Evolutionary conservation across 2,888 invertebrate genomes (phyloP).

Genomic region (Bursaphelenchus okinawaensis): DNA sequence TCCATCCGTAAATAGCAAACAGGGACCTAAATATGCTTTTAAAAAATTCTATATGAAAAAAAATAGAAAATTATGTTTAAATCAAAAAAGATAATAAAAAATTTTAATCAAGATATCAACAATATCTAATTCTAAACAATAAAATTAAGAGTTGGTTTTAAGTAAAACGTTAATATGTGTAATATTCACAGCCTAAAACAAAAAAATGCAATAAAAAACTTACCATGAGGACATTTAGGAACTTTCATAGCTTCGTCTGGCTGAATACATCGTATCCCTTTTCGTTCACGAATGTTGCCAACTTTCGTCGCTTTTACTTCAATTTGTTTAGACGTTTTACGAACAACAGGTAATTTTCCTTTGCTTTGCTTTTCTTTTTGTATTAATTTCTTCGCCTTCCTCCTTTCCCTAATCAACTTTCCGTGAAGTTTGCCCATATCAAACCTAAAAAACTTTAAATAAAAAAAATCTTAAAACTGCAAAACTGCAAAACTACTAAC

Average conservation of each 20-base stretch:
- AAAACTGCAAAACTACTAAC: no score
- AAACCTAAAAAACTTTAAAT: not conserved
- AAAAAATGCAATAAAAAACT: not conserved
- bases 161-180: no score
- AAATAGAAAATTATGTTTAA: no score
- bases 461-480: no score
- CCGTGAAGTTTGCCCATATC: not conserved
- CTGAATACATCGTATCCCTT: not conserved
- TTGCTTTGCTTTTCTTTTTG: not conserved
- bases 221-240: not conserved
- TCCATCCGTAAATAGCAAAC: slow-evolving; percentile 7
- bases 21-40: slow-evolving; percentile 7
- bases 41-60: no score
- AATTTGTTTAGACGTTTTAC: not conserved
- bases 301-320: not conserved
- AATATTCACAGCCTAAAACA: no score
- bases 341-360: not conserved
- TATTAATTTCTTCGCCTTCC: not conserved
- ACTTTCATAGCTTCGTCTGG: not conserved
- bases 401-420: not conserved
- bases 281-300: not conserved
- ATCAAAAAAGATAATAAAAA: no score
- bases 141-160: no score
- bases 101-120: no score
- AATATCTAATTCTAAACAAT: no score